These are phyloP conservation scores for Drosophila nannoptera DNA, from an alignment of 1,140 invertebrate genomes.

Conservation along the genomic window DNA sequence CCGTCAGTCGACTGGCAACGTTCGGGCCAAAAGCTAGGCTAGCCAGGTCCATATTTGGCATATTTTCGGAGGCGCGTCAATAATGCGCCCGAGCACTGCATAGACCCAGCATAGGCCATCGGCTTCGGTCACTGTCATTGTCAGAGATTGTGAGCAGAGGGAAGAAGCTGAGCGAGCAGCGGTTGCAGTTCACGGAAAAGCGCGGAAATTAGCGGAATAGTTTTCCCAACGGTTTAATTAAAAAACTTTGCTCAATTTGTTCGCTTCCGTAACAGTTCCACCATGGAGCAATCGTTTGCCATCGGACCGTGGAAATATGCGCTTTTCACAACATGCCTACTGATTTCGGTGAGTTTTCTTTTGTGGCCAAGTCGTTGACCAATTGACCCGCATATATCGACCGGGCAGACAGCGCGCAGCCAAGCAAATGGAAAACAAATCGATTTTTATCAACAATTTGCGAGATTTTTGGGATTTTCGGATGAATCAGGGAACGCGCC, in stretches of 20 bases:
- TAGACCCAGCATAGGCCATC: not conserved
- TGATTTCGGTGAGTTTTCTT: slow-evolving; percentile 57
- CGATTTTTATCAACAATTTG: slow-evolving; percentile 7
- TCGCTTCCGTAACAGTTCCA: not conserved
- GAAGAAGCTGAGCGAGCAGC: slow-evolving; percentile 1
- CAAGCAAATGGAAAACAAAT: slow-evolving; percentile 32
- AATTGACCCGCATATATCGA: slow-evolving; percentile 14
- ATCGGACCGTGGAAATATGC: slow-evolving; percentile 69
- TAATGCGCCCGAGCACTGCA: slow-evolving; percentile 39
- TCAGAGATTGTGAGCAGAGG: slow-evolving; percentile 1
- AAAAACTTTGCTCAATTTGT: not conserved
- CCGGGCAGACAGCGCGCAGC: slow-evolving; percentile 17
- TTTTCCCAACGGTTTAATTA: slow-evolving; percentile 1
- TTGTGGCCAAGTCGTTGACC: slow-evolving; percentile 3
- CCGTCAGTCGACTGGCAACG: slow-evolving; percentile 52
- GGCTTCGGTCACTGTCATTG: slow-evolving; percentile 26
- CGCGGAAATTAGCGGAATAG: not conserved
- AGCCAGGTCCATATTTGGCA: slow-evolving; percentile 19
- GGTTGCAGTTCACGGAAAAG: not conserved
- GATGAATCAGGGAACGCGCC: not conserved
- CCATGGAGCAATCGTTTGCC: slow-evolving; percentile 63
- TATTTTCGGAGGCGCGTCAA: slow-evolving; percentile 38
- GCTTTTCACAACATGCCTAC: slow-evolving; percentile 59
- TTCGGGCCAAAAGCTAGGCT: slow-evolving; percentile 38
- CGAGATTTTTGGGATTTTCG: not conserved